These are phyloP conservation scores for Lydus trimaculatus DNA, from an alignment of 2,888 invertebrate genomes.

Conservation along the genomic window DNA sequence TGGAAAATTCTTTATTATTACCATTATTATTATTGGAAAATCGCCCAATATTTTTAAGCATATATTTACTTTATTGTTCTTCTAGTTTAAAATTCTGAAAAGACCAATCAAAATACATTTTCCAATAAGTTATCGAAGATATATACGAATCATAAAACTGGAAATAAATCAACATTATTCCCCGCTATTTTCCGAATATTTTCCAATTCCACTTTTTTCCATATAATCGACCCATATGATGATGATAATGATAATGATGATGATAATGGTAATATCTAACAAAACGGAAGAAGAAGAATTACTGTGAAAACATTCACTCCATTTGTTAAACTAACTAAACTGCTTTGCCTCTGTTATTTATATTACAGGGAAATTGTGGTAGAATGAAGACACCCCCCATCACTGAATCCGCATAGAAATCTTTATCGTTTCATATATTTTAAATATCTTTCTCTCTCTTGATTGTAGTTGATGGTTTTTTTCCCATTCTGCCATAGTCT, in stretches of 20 bases:
- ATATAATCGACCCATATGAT: background rate
- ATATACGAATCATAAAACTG: background rate
- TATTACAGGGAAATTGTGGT: slow-evolving; percentile 54
- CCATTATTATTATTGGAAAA: background rate
- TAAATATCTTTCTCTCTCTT: slow-evolving; percentile 40
- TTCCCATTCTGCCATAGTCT: no score
- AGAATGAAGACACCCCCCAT: slow-evolving; percentile 14
- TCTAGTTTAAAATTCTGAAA: slow-evolving; percentile 10
- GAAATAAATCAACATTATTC: background rate
- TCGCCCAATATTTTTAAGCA: slow-evolving; percentile 23
- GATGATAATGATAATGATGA: background rate
- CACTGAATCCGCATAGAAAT: slow-evolving; percentile 33
- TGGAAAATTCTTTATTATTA: background rate
- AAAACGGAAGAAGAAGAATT: slow-evolving; percentile 51
- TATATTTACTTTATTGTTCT: background rate
- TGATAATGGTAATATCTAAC: slow-evolving; percentile 39
- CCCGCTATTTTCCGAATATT: background rate
- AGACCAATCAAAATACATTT: slow-evolving; percentile 16
- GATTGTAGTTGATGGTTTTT: no score
- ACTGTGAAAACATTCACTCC: slow-evolving; percentile 63
- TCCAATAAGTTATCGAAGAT: background rate
- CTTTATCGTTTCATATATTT: slow-evolving; percentile 46
- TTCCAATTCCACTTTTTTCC: background rate
- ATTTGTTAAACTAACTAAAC: slow-evolving; percentile 65
- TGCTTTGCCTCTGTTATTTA: slow-evolving; percentile 62